Conservation (phyloP, 2,113 vertebrate species). For the Propithecus coquereli region DNA sequence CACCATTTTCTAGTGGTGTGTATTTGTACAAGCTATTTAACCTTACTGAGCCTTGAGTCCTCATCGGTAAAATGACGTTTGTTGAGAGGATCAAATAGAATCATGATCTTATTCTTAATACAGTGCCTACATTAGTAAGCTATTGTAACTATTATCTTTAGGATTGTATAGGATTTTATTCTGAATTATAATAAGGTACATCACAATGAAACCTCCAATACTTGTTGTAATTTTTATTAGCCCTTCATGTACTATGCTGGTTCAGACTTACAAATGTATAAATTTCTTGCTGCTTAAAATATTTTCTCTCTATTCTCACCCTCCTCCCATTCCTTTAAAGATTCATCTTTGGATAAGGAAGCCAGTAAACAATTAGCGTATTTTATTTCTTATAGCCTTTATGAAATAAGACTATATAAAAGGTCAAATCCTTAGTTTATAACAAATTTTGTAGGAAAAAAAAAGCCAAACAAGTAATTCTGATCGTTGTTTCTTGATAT, state of each 20-base stretch:
- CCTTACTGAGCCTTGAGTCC: not conserved
- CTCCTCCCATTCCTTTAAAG: not conserved
- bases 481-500: not conserved
- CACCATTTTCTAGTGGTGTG: not conserved
- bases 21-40: not conserved
- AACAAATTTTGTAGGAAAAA: not conserved
- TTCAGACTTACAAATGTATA: not conserved
- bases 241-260: not conserved
- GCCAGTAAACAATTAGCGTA: not conserved
- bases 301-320: not conserved
- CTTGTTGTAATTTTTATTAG: not conserved
- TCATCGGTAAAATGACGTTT: not conserved
- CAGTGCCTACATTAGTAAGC: not conserved
- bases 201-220: not conserved
- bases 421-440: not conserved
- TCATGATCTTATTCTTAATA: not conserved
- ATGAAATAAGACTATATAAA: not conserved
- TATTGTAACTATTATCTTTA: not conserved
- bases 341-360: conserved; percentile 2
- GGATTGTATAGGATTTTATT: not conserved
- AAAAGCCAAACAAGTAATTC: not conserved
- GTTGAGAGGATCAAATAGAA: not conserved
- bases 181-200: not conserved
- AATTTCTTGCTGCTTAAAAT: not conserved
- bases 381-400: conserved; percentile 8